These are phyloP conservation scores for Philopedon plagiatum DNA, from an alignment of 2,888 invertebrate genomes.

Conservation along the genomic window DNA sequence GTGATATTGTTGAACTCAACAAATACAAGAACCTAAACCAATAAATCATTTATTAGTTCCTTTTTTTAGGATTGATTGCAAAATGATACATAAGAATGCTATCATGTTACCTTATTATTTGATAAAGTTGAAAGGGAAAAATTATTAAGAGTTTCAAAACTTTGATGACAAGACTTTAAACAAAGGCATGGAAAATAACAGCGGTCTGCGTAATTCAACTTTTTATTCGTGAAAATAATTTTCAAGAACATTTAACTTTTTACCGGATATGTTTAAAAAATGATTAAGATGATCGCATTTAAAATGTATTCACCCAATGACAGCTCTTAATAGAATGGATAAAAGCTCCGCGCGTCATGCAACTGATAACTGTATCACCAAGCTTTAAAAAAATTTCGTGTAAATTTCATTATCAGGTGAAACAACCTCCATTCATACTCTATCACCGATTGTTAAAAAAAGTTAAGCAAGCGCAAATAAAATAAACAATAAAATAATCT, in stretches of 20 bases:
- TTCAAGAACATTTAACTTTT: not conserved
- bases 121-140: no score
- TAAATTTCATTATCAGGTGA: slow-evolving; percentile 29
- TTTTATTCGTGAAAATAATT: no score
- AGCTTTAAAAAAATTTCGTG: slow-evolving; percentile 3
- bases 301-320: not conserved
- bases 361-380: slow-evolving; percentile 5
- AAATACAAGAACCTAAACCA: no score
- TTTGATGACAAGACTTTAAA: no score
- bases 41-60: no score
- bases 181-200: no score
- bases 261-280: not conserved
- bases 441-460: slow-evolving; percentile 27
- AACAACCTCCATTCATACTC: slow-evolving; percentile 25
- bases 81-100: no score
- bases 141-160: no score
- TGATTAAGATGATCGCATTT: not conserved
- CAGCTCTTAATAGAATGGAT: not conserved
- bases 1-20: no score
- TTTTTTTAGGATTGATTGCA: no score
- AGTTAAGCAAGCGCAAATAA: slow-evolving; percentile 45
- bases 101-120: no score
- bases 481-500: slow-evolving; percentile 63
- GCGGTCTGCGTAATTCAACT: no score
- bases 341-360: slow-evolving; percentile 11